phyloP scores from a whole-genome alignment of 2,113 vertebrate species.

The Calyptomena viridis region DNA sequence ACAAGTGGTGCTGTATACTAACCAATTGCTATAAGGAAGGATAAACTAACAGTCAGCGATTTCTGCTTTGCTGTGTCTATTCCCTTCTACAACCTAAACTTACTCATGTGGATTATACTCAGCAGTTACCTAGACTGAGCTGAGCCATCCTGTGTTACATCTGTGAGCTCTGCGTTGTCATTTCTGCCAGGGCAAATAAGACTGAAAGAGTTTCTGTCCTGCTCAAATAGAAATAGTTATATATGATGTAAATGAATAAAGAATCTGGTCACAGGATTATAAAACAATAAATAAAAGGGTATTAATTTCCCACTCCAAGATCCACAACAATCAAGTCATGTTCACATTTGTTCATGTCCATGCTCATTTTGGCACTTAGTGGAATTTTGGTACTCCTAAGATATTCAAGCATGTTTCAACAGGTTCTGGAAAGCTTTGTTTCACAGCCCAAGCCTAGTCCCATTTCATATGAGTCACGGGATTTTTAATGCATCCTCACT shows the following conservation, averaged over 20 bases:
- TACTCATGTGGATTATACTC: not conserved
- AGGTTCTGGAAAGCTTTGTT: not conserved
- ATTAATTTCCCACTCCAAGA: not conserved
- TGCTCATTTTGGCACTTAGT: not conserved
- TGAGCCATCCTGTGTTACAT: not conserved
- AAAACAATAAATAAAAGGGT: not conserved
- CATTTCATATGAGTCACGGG: not conserved
- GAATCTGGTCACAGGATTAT: not conserved
- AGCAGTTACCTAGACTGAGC: not conserved
- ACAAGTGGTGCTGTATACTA: fast-evolving
- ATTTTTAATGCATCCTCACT: not conserved
- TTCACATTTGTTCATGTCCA: not conserved
- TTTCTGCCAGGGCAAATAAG: not conserved
- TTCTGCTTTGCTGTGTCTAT: not conserved
- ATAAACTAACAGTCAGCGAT: not conserved
- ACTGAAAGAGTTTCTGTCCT: not conserved
- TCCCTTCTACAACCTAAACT: not conserved
- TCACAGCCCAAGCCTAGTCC: not conserved
- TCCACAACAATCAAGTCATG: not conserved
- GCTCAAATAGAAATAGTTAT: not conserved
- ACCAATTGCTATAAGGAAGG: not conserved
- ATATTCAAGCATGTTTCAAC: not conserved
- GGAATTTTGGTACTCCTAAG: not conserved
- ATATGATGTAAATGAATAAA: not conserved
- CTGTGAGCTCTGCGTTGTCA: not conserved